These are phyloP conservation scores for Hirtodrosophila histrioides DNA, from an alignment of 2,888 invertebrate genomes.

Conservation along the genomic window DNA sequence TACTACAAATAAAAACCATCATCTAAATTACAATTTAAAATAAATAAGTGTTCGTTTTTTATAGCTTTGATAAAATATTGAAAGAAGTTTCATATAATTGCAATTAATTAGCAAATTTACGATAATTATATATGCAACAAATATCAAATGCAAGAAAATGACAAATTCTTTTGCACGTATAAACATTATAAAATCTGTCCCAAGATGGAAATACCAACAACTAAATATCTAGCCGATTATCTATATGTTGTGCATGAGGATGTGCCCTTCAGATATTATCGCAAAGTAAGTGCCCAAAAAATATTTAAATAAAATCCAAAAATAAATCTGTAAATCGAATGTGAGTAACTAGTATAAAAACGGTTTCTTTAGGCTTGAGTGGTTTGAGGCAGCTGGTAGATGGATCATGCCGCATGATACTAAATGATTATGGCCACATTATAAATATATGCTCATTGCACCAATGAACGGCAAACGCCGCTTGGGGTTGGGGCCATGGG, in stretches of 20 bases:
- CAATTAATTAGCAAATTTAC: slow-evolving; percentile 20
- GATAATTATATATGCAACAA: slow-evolving; percentile 54
- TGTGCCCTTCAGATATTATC: slow-evolving; percentile 84
- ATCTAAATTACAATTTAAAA: not conserved
- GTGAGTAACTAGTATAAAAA: slow-evolving; percentile 9
- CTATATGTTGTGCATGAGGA: slow-evolving; percentile 84
- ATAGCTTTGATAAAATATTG: no score
- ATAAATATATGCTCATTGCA: slow-evolving; percentile 11
- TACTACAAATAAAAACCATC: no score
- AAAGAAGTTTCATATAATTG: slow-evolving; percentile 6
- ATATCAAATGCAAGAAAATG: slow-evolving; percentile 84
- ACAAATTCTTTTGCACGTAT: slow-evolving; percentile 81
- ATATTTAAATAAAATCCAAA: not conserved
- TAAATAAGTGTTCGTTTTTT: not conserved
- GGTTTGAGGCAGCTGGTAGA: not conserved
- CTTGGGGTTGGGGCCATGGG: slow-evolving; percentile 20
- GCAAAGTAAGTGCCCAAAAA: slow-evolving; percentile 82
- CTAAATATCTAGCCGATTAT: slow-evolving; percentile 85
- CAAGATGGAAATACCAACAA: slow-evolving; percentile 84
- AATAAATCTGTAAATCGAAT: slow-evolving; percentile 1
- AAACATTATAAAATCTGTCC: slow-evolving; percentile 84
- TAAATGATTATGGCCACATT: slow-evolving; percentile 25
- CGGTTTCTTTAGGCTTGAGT: slow-evolving; percentile 32
- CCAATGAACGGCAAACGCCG: slow-evolving; percentile 9
- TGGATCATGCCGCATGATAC: slow-evolving; percentile 41